Evolutionary conservation across 1,140 invertebrate species (phyloP).

Genomic region (Dolichoris vasculosae): DNA sequence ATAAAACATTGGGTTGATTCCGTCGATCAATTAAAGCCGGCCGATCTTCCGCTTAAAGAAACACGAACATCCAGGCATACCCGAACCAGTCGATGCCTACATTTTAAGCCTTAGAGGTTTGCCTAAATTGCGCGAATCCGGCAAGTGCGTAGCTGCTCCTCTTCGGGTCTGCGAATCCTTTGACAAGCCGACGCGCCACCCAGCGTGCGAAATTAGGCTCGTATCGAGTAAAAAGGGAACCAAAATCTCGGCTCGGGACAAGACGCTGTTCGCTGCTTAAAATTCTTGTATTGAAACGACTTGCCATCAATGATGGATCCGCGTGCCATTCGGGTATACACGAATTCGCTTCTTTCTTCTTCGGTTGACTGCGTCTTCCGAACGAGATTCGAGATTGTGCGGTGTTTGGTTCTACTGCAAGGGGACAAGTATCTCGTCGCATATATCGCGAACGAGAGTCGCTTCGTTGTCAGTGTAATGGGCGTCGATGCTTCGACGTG

Average conservation of each 20-base stretch:
- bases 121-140: too few relatives aligned
- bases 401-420: background rate
- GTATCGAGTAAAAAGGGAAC: slow-evolving; percentile 62
- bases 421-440: slow-evolving; percentile 27
- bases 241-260: slow-evolving; percentile 51
- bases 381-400: slow-evolving; percentile 29
- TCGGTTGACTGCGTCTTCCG: slow-evolving; percentile 40
- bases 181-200: slow-evolving; percentile 67
- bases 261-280: slow-evolving; percentile 67
- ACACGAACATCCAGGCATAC: too few relatives aligned
- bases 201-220: slow-evolving; percentile 68
- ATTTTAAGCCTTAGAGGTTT: too few relatives aligned
- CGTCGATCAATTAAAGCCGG: too few relatives aligned
- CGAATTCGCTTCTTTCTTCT: slow-evolving; percentile 47
- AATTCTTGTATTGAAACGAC: slow-evolving; percentile 65
- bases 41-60: too few relatives aligned
- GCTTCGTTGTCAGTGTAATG: slow-evolving; percentile 16
- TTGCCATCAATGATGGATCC: slow-evolving; percentile 69
- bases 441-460: slow-evolving; percentile 18
- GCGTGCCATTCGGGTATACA: slow-evolving; percentile 36
- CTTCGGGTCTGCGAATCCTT: slow-evolving; percentile 44
- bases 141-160: too few relatives aligned
- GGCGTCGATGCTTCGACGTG: slow-evolving; percentile 19
- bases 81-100: too few relatives aligned
- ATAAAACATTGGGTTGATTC: too few relatives aligned